Percentiles rank a stretch among this genome's conserved stretches.
Conservation (phyloP, 2,113 vertebrate species). For the Xenus cinereus region DNA sequence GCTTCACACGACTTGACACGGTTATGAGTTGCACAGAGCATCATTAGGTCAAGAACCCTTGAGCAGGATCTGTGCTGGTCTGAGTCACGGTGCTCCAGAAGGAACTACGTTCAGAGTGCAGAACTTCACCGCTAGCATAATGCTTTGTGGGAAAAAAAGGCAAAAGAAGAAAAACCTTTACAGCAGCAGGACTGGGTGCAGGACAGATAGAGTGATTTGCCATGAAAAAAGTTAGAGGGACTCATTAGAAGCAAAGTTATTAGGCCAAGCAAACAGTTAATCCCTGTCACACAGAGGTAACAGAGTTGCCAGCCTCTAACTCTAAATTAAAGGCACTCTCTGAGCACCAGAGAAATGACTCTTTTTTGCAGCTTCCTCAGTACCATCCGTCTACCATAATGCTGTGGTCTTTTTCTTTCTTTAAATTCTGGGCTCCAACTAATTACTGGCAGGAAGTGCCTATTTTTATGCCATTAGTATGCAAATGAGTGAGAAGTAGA, state of each 20-base stretch:
- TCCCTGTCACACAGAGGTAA: constrained; percentile 66
- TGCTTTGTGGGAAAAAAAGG: not conserved
- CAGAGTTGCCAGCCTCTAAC: constrained; percentile 59
- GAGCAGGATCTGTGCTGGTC: not conserved
- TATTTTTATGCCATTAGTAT: constrained; percentile 74
- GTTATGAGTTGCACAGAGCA: not conserved
- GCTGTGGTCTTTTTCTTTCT: constrained; percentile 68
- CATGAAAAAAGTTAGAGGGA: constrained; percentile 2
- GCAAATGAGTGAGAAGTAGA: constrained; percentile 71
- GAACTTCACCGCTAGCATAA: not conserved
- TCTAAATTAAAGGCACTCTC: constrained; percentile 62
- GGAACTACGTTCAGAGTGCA: not conserved
- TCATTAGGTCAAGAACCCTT: not conserved
- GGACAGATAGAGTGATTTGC: constrained; percentile 38
- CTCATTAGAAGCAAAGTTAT: constrained; percentile 66
- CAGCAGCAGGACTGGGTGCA: not conserved
- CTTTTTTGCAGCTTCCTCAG: constrained; percentile 69
- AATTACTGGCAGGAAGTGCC: constrained; percentile 74
- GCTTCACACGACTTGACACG: not conserved
- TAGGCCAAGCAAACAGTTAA: constrained; percentile 67
- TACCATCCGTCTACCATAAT: constrained; percentile 70
- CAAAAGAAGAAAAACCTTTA: not conserved
- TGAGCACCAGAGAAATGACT: constrained; percentile 55
- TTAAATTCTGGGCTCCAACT: constrained; percentile 68
- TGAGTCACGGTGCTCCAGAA: not conserved